Evolutionary conservation across 2,888 invertebrate genomes (phyloP), one percentile per base, ranked within the genome.

Genomic region (Acronicta aceris): DNA sequence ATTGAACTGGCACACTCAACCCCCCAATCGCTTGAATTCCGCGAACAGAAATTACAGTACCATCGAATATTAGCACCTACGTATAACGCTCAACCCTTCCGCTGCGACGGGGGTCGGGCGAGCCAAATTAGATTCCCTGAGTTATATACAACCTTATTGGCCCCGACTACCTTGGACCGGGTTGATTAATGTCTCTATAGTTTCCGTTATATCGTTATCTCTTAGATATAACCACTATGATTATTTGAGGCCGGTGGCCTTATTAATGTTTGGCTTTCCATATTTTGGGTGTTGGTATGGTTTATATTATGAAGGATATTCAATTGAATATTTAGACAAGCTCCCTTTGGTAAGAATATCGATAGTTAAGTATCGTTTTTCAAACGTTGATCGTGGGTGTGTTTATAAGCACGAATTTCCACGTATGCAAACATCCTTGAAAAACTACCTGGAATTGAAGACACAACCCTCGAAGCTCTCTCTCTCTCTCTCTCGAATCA

Each of bases 141-240:
- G 88, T 89, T 88, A 89, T 88, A 87, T 82, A 86, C 82, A 83
- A 75, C 86, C 81, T 86, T 89, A 88, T 89, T 87, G 89, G 86
- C 78, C 73, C 62, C 73, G 89, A 88, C 88, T 84, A 75, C 79
- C 81, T 82, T 78, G 82, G 81, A 79, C 79, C 71, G 74, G 74
- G 73, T 84, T 89, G 88, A 89, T 89, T 88, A 88, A 89, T 89
- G 88, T 74, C 71, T 72, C 76, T 67, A 81, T 83, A 86, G 85
- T 85, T 81, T 83, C 81, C 79, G 76, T 76, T 80, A 78, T 73
- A 71, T 58, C 70, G 63, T 73, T 76, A 76, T 76, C 76, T 79
- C 52, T 59, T 63, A 76, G 65, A 77, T 77, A 70, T 61, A 58
- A 58, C 59, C 45, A 55, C 47, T 60, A 70, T 71, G 46, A 74